Evolutionary conservation across 2,888 invertebrate species (phyloP), one percentile per base, ranked within the genome.

Genomic region (Hylaea fasciaria): DNA sequence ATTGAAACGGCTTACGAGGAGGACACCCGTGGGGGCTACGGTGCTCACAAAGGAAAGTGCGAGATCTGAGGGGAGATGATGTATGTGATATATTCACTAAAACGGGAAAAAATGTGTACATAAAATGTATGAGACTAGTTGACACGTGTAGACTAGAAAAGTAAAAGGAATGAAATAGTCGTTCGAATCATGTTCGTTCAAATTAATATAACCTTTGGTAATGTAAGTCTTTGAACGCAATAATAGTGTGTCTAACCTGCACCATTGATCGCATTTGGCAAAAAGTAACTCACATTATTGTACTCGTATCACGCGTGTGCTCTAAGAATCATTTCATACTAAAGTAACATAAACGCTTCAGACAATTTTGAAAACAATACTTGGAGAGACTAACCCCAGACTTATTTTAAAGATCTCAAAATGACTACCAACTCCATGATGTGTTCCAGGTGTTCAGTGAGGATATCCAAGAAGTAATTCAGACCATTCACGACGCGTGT

Each of bases 391-490:
- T 32, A 32, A 32, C 32, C 32, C 10, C 9, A 7, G 10, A 32
- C 7, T 32, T 32, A 37, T 37, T n/a, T 10, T 37, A 5, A 37
- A n/a, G 7, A 37, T 1, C 12, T 37, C 11, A 14, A 13, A 4
- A 7, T 7, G 32, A 35, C 16, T 48, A 56, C 14, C 28, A 14
- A 28, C 9, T 22, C 17, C 41, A 11, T 50, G 28, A 7, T 37
- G 64, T 72, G 75, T 89, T 86, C 70, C 81, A 93, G 93, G 85
- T 86, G 73, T 88, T 92, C 76, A 89, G 91, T 72, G 92, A 91
- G 14, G 92, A 93, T 80, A 90, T 93, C 81, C 80, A 84, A 83
- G 92, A 93, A 86, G 90, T 93, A 83, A 89, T 93, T 79, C 82
- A 88, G 74, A 86, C 86, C 72, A 78, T 93, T 76, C 92, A 93